Base-by-base conservation (phyloP, 2,113 vertebrate species). In the Myotis davidii region DNA sequence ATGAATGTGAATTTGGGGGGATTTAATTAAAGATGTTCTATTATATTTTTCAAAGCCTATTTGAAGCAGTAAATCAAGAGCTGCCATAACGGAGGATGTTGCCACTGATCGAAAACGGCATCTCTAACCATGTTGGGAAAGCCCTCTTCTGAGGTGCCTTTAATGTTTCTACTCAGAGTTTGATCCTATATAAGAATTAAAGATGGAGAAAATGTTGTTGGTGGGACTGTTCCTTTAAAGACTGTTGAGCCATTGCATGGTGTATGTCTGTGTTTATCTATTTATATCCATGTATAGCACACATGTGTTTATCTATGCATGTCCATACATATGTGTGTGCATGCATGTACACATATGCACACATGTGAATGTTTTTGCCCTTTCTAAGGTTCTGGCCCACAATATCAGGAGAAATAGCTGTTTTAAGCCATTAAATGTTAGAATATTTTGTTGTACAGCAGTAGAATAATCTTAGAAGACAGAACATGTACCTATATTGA, bases 21-120 rank as follows among this genome's bases (percentile, higher is more conserved):
- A 97, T 98, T 98, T 98, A 98, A 98, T 98, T 98, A 98, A 98
- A 98, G 87, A 97, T 90, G 61, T 94, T 96, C 91, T 97, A 97
- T 98, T 98, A 95, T 97, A 96, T 96, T 97, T 98, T 98, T 97
- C 96, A 97, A 98, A 98, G 85, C 29, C 88, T 97, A 93, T 98
- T 98, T 97, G 76, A 98, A 94, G 83, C 69, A 97, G 69, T 98
- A 97, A 97, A 98, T 98, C 97, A 98, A 98, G 98, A 96, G 34
- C 42, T 93, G 29, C 48, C 94, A 65, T 88, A 97, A 97, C 27
- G 95, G 69, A 90, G 85, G 97, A 72, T 88, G 48, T 37, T 97
- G 90, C 72, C 92, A 61, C 96, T 97, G 97, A 97, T 65, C 9
- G 72, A 94, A 97, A 95, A 18, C 0, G n/a, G 27, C 50, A 94